phyloP scores from a whole-genome alignment of 2,888 invertebrate species.

The Carabus problematicus region DNA sequence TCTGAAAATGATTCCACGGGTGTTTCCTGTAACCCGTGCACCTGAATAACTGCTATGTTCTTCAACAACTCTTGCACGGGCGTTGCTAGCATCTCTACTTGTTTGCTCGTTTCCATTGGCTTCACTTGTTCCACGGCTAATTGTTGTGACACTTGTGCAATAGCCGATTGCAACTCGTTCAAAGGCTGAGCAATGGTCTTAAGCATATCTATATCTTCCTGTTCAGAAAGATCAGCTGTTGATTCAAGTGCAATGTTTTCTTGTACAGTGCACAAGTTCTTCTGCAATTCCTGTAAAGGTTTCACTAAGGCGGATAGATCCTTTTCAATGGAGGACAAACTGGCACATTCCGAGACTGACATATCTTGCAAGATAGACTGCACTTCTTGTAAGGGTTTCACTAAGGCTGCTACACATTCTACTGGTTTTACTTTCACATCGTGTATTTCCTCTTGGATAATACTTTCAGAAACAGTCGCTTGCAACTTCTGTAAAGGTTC shows the following conservation, averaged over 20 bases:
- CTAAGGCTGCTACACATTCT: constrained; percentile 11
- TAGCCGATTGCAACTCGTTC: constrained; percentile 51
- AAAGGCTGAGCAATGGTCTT: constrained; percentile 51
- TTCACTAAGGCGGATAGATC: constrained; percentile 9
- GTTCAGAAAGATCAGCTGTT: constrained; percentile 22
- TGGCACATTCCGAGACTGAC: constrained; percentile 22
- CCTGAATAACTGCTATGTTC: constrained; percentile 56
- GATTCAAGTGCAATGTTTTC: constrained; percentile 29
- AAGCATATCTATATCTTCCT: constrained; percentile 48
- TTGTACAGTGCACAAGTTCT: constrained; percentile 30
- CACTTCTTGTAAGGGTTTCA: constrained; percentile 26
- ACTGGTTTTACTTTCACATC: constrained; percentile 7
- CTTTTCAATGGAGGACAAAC: constrained; percentile 21
- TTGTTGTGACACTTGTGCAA: constrained; percentile 51
- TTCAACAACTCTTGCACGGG: constrained; percentile 58
- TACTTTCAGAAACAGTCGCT: constrained; percentile 21
- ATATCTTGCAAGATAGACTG: constrained; percentile 26
- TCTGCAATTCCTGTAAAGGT: constrained; percentile 28
- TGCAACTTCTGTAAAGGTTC: constrained; percentile 31
- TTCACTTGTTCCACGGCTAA: constrained; percentile 24
- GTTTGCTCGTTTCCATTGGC: background rate
- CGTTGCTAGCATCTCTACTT: constrained; percentile 52
- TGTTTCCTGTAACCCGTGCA: constrained; percentile 53
- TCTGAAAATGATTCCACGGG: constrained; percentile 17
- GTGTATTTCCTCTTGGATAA: constrained; percentile 9